Base-by-base conservation (phyloP, 2,888 invertebrate genomes). In the Rhagophthalmus giganteus region DNA sequence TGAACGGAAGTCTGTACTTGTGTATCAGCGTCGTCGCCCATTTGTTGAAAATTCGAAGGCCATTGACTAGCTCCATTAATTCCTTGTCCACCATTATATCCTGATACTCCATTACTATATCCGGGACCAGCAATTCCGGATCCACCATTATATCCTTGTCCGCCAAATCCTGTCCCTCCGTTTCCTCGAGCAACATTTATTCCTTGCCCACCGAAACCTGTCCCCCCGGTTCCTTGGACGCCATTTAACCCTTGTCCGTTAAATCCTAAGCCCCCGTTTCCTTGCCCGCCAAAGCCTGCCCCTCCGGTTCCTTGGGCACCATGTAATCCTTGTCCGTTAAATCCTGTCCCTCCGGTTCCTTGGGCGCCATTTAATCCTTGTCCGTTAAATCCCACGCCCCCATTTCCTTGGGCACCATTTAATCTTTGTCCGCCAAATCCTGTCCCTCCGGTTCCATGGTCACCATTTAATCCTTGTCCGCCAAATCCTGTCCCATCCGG, bases 1-100 rank as follows among this genome's bases (percentile, higher is more conserved):
- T 77, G 79, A 1, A 87, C 82, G 41, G 81, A 82, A 44, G 84
- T 83, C 72, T 82, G 82, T 1, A 88, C 88, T 74, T 87, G 86
- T 1, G 90, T 88, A 69, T 87, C 82, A 50, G 83, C 85, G 61
- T 86, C 85, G n/a, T 9, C 34, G 33, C 8, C 27, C 2, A 16
- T 11, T 2, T 16, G 34, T 35, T 35, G 24, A 24, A 9, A 20
- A 16, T 35, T 35, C 14, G n/a, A 7, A 2, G 31, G 25, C 26
- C 24, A 31, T 4, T 12, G 12, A 25, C 11, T 15, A 7, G 27
- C 1, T 1, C 31, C 20, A 14, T 11, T 14, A 15, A 3, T 15
- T 5, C 44, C 45, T 11, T 35, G 9, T 3, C 41, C 41, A 16
- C 15, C 27, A n/a, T n/a, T n/a, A 15, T 15, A 14, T 31, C 40